Evolutionary conservation across 2,888 invertebrate species (phyloP).

Genomic region (Nomada fabriciana): DNA sequence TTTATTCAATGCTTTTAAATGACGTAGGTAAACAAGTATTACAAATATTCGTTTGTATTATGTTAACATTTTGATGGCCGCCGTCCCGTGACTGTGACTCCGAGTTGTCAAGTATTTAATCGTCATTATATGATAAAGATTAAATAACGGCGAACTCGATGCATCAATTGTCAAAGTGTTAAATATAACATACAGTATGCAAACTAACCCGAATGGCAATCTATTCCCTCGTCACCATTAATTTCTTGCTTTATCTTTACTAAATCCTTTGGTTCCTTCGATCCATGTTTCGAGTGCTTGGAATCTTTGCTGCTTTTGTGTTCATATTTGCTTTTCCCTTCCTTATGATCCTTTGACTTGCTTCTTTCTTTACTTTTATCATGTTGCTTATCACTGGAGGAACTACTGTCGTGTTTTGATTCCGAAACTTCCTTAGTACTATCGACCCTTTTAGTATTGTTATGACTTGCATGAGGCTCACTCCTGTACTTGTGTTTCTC

Average conservation of each 20-base stretch:
- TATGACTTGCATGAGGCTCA: constrained; percentile 58
- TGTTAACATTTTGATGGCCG: too few relatives aligned
- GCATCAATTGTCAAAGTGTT: not conserved
- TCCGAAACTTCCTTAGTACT: constrained; percentile 74
- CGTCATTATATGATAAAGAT: too few relatives aligned
- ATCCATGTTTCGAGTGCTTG: constrained; percentile 61
- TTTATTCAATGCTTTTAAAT: constrained; percentile 21
- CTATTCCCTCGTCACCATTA: constrained; percentile 88
- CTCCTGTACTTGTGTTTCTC: constrained; percentile 75
- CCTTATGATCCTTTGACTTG: constrained; percentile 65
- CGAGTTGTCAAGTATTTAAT: too few relatives aligned
- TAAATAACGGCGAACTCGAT: too few relatives aligned
- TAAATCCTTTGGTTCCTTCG: constrained; percentile 74
- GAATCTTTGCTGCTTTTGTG: constrained; percentile 58
- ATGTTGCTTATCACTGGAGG: constrained; percentile 76
- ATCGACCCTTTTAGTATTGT: constrained; percentile 70
- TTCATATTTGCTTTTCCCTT: constrained; percentile 65
- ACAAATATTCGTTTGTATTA: constrained; percentile 2
- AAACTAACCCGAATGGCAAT: constrained; percentile 87
- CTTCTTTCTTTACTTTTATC: constrained; percentile 71
- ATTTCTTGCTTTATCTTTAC: constrained; percentile 83
- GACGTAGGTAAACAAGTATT: constrained; percentile 9
- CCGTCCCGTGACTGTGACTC: too few relatives aligned
- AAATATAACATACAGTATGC: constrained; percentile 9
- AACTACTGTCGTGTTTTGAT: constrained; percentile 74